Conservation (phyloP, 30 jellyfish, hydroid and myxozoan species). For the Aurelia aurita complex sp. Pacific region DNA sequence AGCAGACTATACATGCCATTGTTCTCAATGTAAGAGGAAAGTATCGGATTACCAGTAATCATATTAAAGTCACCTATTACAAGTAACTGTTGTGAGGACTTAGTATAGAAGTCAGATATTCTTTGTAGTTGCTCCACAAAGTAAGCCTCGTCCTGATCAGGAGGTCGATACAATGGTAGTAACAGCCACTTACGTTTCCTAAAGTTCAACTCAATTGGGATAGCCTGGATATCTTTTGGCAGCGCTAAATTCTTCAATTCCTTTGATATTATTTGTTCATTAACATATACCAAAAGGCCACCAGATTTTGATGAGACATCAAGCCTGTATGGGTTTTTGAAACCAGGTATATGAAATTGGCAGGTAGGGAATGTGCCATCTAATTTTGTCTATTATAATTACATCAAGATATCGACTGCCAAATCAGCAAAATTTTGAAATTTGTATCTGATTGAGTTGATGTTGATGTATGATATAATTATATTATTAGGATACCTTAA, state of each 20-base stretch:
- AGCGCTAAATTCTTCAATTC: background rate
- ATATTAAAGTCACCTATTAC: background rate
- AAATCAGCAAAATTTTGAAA: conserved; percentile 1
- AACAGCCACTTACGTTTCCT: conserved; percentile 48
- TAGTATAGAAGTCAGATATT: conserved; percentile 23
- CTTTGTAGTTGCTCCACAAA: background rate
- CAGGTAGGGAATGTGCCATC: conserved; percentile 26
- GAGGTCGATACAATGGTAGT: conserved; percentile 42
- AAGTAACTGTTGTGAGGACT: conserved; percentile 40
- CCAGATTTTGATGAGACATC: conserved; percentile 33
- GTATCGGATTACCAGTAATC: conserved; percentile 14
- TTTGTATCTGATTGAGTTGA: conserved; percentile 7
- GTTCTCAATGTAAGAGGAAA: background rate
- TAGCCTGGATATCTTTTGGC: background rate
- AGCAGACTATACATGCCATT: conserved; percentile 12
- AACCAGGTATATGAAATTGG: conserved; percentile 40
- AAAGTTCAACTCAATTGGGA: conserved; percentile 51
- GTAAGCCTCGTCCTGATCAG: conserved; percentile 48
- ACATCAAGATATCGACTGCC: conserved; percentile 36
- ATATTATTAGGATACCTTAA: no score
- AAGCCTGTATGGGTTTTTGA: conserved; percentile 22
- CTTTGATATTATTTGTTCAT: background rate
- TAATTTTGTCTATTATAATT: no score
- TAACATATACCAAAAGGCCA: conserved; percentile 50
- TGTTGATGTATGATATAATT: background rate